Evolutionary conservation across 2,888 invertebrate species (phyloP).

Genomic region (Dryobota labecula): DNA sequence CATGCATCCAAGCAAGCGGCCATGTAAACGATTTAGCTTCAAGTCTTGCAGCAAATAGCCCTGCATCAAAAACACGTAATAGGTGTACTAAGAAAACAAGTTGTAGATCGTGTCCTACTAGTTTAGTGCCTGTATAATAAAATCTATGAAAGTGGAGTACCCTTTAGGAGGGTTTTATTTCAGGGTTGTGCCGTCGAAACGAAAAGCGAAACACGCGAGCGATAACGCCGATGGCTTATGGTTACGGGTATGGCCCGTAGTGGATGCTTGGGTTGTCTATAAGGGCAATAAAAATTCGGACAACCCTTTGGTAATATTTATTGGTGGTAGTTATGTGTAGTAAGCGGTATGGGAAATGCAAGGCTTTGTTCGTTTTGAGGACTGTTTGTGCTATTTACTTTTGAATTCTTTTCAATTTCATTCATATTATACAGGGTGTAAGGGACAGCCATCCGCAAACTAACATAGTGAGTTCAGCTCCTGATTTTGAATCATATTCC

Average conservation of each 20-base stretch:
- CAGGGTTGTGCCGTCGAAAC: slow-evolving; percentile 46
- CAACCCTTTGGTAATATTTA: slow-evolving; percentile 57
- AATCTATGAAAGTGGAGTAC: slow-evolving; percentile 53
- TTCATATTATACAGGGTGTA: too few relatives aligned
- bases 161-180: slow-evolving; percentile 47
- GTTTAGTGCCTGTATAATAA: slow-evolving; percentile 28
- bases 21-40: slow-evolving; percentile 69
- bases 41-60: slow-evolving; percentile 67
- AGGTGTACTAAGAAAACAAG: slow-evolving; percentile 70
- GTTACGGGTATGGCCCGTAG: slow-evolving; percentile 44
- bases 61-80: slow-evolving; percentile 66
- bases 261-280: slow-evolving; percentile 52
- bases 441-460: too few relatives aligned
- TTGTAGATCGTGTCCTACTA: slow-evolving; percentile 41
- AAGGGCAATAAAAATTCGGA: slow-evolving; percentile 56
- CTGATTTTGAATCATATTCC: too few relatives aligned
- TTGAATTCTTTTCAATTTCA: not conserved
- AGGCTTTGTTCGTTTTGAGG: slow-evolving; percentile 2
- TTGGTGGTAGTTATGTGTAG: slow-evolving; percentile 24
- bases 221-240: slow-evolving; percentile 56
- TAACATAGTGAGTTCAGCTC: too few relatives aligned
- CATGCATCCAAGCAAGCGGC: slow-evolving; percentile 60
- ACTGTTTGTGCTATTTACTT: not conserved
- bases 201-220: slow-evolving; percentile 57
- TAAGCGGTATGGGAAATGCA: not conserved